A percentile compares a stretch with the other conserved stretches of the same genome.
Conservation (phyloP, 2,797 vertebrate genomes). For the Varecia variegata region DNA sequence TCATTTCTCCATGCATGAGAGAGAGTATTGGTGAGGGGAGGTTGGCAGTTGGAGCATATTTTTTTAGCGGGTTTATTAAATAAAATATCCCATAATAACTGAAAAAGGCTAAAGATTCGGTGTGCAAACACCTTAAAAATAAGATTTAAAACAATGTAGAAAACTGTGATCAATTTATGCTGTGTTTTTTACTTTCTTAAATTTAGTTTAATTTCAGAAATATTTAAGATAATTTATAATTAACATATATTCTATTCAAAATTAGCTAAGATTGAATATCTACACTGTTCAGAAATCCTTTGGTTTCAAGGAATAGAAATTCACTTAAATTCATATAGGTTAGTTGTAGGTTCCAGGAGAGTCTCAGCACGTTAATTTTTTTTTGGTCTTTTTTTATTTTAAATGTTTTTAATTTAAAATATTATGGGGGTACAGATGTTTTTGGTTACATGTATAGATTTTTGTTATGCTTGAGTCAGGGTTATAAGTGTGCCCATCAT, state of each 20-base stretch:
- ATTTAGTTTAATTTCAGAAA: background rate
- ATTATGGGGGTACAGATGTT: too few relatives aligned
- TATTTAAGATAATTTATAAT: background rate
- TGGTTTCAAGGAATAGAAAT: background rate
- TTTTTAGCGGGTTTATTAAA: background rate
- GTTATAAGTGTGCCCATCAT: too few relatives aligned
- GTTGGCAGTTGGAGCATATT: background rate
- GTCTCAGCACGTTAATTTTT: background rate
- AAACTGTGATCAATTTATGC: background rate
- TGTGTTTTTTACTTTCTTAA: background rate
- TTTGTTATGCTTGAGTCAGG: too few relatives aligned
- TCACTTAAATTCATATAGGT: background rate
- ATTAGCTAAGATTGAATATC: background rate
- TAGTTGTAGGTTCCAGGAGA: background rate
- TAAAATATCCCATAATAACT: background rate
- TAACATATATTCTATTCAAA: background rate
- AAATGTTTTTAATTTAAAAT: too few relatives aligned
- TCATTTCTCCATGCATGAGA: background rate
- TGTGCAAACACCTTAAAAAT: background rate
- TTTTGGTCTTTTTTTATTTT: too few relatives aligned
- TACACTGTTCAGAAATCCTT: background rate
- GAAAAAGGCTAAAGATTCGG: background rate
- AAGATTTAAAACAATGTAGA: background rate
- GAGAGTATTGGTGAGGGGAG: background rate
- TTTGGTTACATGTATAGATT: too few relatives aligned